A percentile compares a stretch with the other conserved stretches of the same genome.
These are phyloP conservation scores for Brachyopa scutellaris DNA, from an alignment of 2,888 invertebrate genomes.

Conservation along the genomic window DNA sequence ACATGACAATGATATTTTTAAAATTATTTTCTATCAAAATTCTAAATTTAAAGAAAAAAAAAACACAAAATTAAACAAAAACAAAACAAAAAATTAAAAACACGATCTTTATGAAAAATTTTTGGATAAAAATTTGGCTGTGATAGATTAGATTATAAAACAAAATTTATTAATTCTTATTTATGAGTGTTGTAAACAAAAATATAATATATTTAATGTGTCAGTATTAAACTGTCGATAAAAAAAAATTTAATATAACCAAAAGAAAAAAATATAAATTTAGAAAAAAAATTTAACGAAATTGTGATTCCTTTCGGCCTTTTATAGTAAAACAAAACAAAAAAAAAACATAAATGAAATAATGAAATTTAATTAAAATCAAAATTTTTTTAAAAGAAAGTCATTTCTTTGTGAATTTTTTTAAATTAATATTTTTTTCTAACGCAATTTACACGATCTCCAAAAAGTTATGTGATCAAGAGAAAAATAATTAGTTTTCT, in stretches of 20 bases:
- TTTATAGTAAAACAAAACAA: conserved; percentile 76
- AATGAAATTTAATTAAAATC: conserved; percentile 48
- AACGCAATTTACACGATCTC: conserved; percentile 70
- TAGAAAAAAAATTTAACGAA: conserved; percentile 76
- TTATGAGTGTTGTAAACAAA: conserved; percentile 71
- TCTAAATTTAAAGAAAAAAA: conserved; percentile 80
- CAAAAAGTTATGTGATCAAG: conserved; percentile 69
- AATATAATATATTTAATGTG: conserved; percentile 69
- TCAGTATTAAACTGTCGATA: conserved; percentile 74
- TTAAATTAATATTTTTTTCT: conserved; percentile 40
- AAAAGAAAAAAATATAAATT: conserved; percentile 73
- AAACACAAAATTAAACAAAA: conserved; percentile 70
- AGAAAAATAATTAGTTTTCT: conserved; percentile 51
- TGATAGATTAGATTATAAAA: conserved; percentile 79
- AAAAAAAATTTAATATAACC: conserved; percentile 25
- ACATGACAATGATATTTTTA: conserved; percentile 69
- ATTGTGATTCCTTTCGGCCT: conserved; percentile 80
- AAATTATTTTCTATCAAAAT: conserved; percentile 77
- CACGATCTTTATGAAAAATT: conserved; percentile 76
- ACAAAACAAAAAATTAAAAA: conserved; percentile 69
- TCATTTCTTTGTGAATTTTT: conserved; percentile 43
- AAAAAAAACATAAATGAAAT: conserved; percentile 54
- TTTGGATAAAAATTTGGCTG: conserved; percentile 82
- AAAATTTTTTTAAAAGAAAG: conserved; percentile 44
- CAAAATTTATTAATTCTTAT: conserved; percentile 73